A percentile compares a stretch with the other conserved stretches of the same genome.
phyloP scores from a whole-genome alignment of 2,113 vertebrate genomes.

The Trachemys scripta region DNA sequence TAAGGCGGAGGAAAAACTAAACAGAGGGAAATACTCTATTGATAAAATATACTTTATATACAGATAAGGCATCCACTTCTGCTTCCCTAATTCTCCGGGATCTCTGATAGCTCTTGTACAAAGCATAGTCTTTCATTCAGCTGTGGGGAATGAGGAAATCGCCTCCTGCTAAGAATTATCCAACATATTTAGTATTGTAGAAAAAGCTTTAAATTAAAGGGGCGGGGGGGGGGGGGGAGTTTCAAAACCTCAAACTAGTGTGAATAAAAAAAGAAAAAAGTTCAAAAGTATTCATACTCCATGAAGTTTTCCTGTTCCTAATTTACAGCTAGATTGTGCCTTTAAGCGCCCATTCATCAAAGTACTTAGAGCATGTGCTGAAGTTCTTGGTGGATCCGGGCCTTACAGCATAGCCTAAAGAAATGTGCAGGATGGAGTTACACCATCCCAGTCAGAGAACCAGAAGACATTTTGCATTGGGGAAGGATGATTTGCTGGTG shows the following conservation, averaged over 20 bases:
- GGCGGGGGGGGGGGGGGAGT: neutral
- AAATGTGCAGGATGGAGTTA: neutral
- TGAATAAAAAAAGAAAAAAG: neutral
- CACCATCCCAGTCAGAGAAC: neutral
- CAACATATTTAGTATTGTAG: neutral
- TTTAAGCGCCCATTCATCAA: neutral
- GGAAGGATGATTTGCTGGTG: neutral
- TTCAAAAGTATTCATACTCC: neutral
- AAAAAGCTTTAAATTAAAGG: neutral
- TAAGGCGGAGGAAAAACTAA: neutral
- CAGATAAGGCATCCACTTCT: neutral
- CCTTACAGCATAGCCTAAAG: neutral
- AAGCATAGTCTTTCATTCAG: neutral
- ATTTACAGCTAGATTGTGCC: neutral
- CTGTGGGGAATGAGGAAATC: neutral
- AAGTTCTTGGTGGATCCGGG: neutral
- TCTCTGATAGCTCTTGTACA: neutral
- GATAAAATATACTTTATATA: neutral
- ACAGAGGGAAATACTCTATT: neutral
- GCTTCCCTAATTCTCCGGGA: neutral
- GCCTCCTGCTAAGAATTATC: neutral
- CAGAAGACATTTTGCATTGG: accelerated
- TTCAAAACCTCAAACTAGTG: neutral
- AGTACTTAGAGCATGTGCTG: accelerated
- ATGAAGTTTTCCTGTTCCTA: neutral